Percentiles rank a stretch among this genome's conserved stretches.
These are phyloP conservation scores for Pyrrhura leucotis DNA, from an alignment of 2,797 vertebrate species.

Conservation along the genomic window DNA sequence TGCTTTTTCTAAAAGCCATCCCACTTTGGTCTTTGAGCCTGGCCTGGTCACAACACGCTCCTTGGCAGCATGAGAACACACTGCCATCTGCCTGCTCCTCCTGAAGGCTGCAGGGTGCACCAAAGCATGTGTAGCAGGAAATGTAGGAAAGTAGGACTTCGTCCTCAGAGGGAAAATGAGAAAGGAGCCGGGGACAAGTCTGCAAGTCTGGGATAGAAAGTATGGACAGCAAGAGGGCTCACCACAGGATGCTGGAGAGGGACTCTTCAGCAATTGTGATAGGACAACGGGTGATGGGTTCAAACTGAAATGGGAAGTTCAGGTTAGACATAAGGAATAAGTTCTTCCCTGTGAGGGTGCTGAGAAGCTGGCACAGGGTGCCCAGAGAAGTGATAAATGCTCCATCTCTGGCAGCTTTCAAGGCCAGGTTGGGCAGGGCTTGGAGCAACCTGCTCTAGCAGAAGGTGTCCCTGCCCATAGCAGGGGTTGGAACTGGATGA, in stretches of 20 bases:
- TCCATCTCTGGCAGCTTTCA: neutral
- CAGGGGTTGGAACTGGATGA: neutral
- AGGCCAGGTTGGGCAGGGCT: neutral
- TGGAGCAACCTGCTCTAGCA: neutral
- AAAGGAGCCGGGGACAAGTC: neutral
- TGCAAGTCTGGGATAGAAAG: neutral
- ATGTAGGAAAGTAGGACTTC: neutral
- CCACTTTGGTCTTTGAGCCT: neutral
- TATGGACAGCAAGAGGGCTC: fast-evolving
- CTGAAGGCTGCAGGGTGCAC: neutral
- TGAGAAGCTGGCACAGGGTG: neutral
- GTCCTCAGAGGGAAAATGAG: neutral
- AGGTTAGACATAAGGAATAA: neutral
- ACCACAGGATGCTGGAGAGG: neutral
- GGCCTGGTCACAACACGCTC: neutral
- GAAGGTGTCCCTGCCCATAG: neutral
- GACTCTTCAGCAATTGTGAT: neutral
- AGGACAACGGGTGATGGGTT: neutral
- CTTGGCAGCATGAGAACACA: neutral
- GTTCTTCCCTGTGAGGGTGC: neutral
- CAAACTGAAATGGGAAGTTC: neutral
- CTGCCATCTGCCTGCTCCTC: neutral
- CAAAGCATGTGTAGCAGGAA: fast-evolving
- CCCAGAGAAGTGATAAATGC: neutral
- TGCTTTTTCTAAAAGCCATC: neutral